phyloP scores from a whole-genome alignment of 2,113 vertebrate species.

The Oncorhynchus gorbuscha region DNA sequence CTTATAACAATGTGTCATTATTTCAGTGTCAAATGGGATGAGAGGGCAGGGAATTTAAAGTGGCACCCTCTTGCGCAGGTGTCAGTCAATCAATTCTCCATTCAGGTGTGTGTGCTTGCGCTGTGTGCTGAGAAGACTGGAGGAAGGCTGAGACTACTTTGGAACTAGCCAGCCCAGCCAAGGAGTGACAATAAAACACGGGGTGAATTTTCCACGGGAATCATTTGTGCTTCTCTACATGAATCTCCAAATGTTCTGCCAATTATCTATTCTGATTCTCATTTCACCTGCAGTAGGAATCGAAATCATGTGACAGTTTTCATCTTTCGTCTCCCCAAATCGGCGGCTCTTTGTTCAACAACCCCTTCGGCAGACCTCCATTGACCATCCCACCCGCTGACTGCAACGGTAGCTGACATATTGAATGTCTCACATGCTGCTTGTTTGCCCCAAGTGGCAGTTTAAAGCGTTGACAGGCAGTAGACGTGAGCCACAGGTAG shows the following conservation, averaged over 20 bases:
- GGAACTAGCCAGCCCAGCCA: constrained; percentile 16
- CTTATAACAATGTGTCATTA: constrained; percentile 48
- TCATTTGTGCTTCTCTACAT: constrained; percentile 19
- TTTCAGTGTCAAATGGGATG: constrained; percentile 45
- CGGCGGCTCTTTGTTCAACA: constrained; percentile 20
- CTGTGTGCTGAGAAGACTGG: neutral
- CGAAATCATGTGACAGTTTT: constrained; percentile 53
- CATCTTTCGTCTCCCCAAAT: constrained; percentile 43
- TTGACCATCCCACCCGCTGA: constrained; percentile 44
- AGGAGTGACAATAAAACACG: constrained; percentile 27
- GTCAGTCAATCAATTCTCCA: neutral
- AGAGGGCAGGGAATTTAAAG: neutral
- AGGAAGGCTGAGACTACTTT: constrained; percentile 3
- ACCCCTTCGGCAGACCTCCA: constrained; percentile 18
- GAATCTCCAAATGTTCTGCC: constrained; percentile 30
- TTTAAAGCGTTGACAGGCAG: constrained; percentile 64
- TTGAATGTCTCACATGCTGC: constrained; percentile 53
- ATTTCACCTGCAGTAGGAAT: constrained; percentile 58
- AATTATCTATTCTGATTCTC: constrained; percentile 15
- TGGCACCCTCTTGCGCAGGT: neutral
- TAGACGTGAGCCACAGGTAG: constrained; percentile 55
- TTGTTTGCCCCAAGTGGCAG: constrained; percentile 55
- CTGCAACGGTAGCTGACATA: constrained; percentile 60
- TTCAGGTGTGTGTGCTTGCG: neutral
- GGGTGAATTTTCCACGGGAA: neutral